phyloP scores from a whole-genome alignment of 2,888 invertebrate genomes.

The Ormyrus thymus region DNA sequence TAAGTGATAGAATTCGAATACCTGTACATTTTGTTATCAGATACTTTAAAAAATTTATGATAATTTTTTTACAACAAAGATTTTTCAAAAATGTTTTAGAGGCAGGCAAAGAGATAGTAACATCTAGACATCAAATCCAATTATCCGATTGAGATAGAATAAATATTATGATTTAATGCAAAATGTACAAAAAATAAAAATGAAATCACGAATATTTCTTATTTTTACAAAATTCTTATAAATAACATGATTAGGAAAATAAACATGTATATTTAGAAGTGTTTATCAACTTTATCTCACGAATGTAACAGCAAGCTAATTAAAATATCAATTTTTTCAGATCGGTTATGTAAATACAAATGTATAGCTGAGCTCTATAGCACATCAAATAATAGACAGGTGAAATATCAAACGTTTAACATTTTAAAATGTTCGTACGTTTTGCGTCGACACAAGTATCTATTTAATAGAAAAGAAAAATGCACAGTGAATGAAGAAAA shows the following conservation, averaged over 20 bases:
- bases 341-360: constrained; percentile 61
- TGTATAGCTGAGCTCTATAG: constrained; percentile 60
- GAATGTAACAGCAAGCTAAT: constrained; percentile 56
- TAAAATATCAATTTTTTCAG: constrained; percentile 57
- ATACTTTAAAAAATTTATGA: constrained; percentile 12
- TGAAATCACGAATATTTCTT: constrained; percentile 25
- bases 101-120: too few species aligned
- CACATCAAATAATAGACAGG: constrained; percentile 64
- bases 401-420: constrained; percentile 57
- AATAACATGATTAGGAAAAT: constrained; percentile 35
- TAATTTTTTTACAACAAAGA: constrained; percentile 4
- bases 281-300: constrained; percentile 48
- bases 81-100: too few species aligned
- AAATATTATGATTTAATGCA: constrained; percentile 16
- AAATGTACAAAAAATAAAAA: constrained; percentile 20
- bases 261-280: constrained; percentile 51
- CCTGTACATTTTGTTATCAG: constrained; percentile 32
- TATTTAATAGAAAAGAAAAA: constrained; percentile 62
- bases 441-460: constrained; percentile 51
- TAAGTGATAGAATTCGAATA: constrained; percentile 38
- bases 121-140: neutral
- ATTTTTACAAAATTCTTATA: constrained; percentile 29
- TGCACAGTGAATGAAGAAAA: constrained; percentile 65
- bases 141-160: constrained; percentile 9
- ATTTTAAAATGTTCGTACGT: constrained; percentile 54